Evolutionary conservation across 1,140 invertebrate species (phyloP).

Genomic region (Cyclargus thomasi): DNA sequence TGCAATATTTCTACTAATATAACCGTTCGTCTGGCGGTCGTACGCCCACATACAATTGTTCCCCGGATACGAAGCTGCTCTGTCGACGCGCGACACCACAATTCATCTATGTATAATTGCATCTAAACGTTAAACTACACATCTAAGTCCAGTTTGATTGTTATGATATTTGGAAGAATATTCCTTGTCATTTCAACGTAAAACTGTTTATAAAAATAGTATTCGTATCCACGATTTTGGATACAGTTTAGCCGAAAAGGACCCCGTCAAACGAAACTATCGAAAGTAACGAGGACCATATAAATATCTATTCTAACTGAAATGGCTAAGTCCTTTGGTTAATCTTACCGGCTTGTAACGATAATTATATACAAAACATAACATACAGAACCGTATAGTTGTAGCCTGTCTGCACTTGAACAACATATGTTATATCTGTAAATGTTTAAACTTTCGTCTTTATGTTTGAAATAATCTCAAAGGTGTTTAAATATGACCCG

Average conservation of each 20-base stretch:
- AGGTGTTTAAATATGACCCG: background rate
- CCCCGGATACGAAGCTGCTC: slow-evolving; percentile 53
- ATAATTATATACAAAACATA: slow-evolving; percentile 17
- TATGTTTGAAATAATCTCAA: background rate
- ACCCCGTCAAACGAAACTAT: slow-evolving; percentile 40
- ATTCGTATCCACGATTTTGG: slow-evolving; percentile 20
- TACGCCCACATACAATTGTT: slow-evolving; percentile 43
- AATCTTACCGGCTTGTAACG: slow-evolving; percentile 65
- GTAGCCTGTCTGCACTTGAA: background rate
- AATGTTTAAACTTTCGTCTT: too few species aligned
- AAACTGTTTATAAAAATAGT: slow-evolving; percentile 48
- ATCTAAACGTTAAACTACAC: slow-evolving; percentile 39
- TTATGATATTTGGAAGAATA: slow-evolving; percentile 14
- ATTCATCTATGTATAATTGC: slow-evolving; percentile 51
- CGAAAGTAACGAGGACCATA: slow-evolving; percentile 37
- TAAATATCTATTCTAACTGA: slow-evolving; percentile 59
- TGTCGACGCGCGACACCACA: slow-evolving; percentile 36
- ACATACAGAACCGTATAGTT: slow-evolving; percentile 6
- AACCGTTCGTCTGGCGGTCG: slow-evolving; percentile 20
- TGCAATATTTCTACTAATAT: slow-evolving; percentile 29
- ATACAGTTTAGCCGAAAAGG: slow-evolving; percentile 28
- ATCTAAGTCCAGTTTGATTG: slow-evolving; percentile 28
- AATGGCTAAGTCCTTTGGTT: slow-evolving; percentile 71
- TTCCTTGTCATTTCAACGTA: slow-evolving; percentile 20
- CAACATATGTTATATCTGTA: too few species aligned